Conservation (phyloP, 2,888 invertebrate genomes). For the Adela reaumurella region DNA sequence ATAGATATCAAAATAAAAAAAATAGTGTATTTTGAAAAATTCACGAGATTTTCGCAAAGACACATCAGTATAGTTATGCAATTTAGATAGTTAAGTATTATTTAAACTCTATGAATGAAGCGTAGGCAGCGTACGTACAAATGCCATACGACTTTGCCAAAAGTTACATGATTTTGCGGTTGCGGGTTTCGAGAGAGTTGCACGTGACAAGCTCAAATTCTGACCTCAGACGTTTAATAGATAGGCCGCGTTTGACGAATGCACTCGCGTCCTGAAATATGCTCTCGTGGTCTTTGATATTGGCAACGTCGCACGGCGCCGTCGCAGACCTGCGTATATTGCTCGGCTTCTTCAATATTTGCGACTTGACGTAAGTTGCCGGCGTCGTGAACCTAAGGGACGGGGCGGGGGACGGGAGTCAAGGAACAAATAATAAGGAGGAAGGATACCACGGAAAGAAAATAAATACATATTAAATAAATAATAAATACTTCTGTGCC, state of each 20-base stretch:
- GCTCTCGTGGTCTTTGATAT: conserved; percentile 33
- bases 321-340: conserved; percentile 40
- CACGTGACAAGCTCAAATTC: conserved; percentile 16
- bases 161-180: not conserved
- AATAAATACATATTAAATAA: conserved; percentile 30
- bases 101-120: too few species aligned
- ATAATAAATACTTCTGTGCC: conserved; percentile 19
- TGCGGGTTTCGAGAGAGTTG: conserved; percentile 1
- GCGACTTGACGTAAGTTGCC: conserved; percentile 48
- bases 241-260: conserved; percentile 49
- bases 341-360: conserved; percentile 25
- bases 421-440: not conserved
- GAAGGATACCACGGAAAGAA: conserved; percentile 14
- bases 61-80: too few species aligned
- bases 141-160: not conserved
- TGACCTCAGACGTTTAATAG: conserved; percentile 55
- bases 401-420: not conserved
- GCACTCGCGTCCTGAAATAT: conserved; percentile 49
- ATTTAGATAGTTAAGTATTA: too few species aligned
- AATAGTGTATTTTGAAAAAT: too few species aligned
- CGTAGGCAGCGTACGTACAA: not conserved
- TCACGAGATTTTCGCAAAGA: too few species aligned
- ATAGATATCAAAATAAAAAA: too few species aligned
- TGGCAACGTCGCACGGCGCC: conserved; percentile 36
- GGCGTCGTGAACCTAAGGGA: conserved; percentile 50